A percentile compares a stretch with the other conserved stretches of the same genome.
These are phyloP conservation scores for Scaptomyza caliginosa DNA, from an alignment of 2,888 invertebrate species.

Conservation along the genomic window DNA sequence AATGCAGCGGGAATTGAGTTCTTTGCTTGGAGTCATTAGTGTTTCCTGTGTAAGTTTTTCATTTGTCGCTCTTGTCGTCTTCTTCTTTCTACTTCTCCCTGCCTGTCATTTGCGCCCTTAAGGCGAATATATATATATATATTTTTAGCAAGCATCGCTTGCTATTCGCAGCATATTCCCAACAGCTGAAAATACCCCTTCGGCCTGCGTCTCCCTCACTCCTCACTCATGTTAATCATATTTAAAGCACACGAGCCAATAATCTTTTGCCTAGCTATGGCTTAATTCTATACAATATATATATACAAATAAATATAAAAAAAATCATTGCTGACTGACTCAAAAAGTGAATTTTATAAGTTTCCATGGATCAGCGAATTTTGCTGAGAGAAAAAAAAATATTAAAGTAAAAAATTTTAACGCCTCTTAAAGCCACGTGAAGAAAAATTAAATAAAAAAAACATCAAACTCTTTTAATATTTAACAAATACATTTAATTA, in stretches of 20 bases:
- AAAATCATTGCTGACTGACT: constrained; percentile 29
- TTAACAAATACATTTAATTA: neutral
- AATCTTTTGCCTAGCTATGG: constrained; percentile 20
- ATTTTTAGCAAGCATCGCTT: constrained; percentile 55
- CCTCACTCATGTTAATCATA: constrained; percentile 1
- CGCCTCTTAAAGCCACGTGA: constrained; percentile 15
- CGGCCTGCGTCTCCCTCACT: neutral
- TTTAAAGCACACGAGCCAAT: constrained; percentile 37
- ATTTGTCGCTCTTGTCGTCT: constrained; percentile 59
- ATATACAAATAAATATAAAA: neutral
- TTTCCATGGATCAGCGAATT: constrained; percentile 27
- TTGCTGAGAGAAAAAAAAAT: constrained; percentile 1
- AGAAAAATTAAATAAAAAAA: neutral
- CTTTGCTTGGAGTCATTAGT: constrained; percentile 69
- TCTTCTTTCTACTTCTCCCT: constrained; percentile 19
- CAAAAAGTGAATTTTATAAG: constrained; percentile 9
- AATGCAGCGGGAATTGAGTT: constrained; percentile 5
- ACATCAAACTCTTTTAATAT: too few relatives aligned
- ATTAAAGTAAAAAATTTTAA: constrained; percentile 16
- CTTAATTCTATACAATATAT: constrained; percentile 9
- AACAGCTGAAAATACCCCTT: constrained; percentile 21
- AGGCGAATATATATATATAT: constrained; percentile 55
- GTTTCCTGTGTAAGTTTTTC: constrained; percentile 76
- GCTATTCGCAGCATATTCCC: constrained; percentile 30
- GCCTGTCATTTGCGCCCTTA: constrained; percentile 14